phyloP scores from a whole-genome alignment of 23 tunicate species.

The Trididemnum clinides region DNA sequence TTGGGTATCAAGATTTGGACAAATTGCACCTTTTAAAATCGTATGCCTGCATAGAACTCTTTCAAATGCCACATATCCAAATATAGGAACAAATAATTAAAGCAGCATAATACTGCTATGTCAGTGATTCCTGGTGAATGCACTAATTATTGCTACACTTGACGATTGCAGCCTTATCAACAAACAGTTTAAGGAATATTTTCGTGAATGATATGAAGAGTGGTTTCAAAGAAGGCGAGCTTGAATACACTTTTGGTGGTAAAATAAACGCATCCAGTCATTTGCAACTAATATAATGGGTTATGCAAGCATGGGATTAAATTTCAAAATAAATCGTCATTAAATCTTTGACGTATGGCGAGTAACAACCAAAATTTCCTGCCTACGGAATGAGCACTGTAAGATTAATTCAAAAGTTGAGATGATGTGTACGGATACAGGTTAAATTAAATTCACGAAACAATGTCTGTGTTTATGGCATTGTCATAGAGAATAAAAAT shows the following conservation, averaged over 20 bases:
- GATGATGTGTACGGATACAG: no score
- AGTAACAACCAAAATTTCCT: background rate
- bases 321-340: background rate
- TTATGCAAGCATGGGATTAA: conserved; percentile 26
- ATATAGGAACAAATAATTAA: background rate
- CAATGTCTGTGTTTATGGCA: no score
- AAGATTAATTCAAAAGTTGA: no score
- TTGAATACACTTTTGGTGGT: conserved; percentile 24
- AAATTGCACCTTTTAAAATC: conserved; percentile 15
- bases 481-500: no score
- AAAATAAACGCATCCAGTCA: conserved; percentile 35
- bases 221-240: conserved; percentile 42
- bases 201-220: background rate
- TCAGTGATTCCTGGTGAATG: no score
- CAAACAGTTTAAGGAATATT: background rate
- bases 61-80: conserved; percentile 31
- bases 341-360: background rate
- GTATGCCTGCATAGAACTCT: background rate
- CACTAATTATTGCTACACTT: conserved; percentile 46
- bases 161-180: background rate
- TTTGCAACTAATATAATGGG: conserved; percentile 27
- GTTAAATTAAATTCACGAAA: no score
- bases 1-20: conserved; percentile 35
- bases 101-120: conserved; percentile 40
- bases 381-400: background rate